Base-by-base conservation (phyloP, 2,888 invertebrate genomes). In the Epirrita christyi region DNA sequence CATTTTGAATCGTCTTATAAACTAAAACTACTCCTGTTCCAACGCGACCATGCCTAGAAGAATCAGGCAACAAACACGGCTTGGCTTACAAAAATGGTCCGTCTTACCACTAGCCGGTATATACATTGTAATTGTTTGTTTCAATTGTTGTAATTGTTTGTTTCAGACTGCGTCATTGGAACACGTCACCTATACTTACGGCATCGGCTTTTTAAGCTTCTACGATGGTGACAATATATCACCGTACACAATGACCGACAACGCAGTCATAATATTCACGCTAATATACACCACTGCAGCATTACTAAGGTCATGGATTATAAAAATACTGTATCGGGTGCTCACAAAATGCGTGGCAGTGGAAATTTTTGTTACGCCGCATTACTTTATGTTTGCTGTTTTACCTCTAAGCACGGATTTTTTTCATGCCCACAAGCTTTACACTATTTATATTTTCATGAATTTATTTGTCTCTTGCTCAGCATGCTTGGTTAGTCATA, bases 181-280 rank as follows among this genome's bases (percentile, higher is more conserved):
- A 15, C 72, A 79, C 9, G 69, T 82, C 0, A 61, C 73, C 0
- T 77, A 78, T 40, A 68, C 75, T 1, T 86, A 80, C 44, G 82
- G 86, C 0, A 76, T 88, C 43, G 89, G 89, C 1, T 73, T 81
- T 40, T 68, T 88, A 29, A 86, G 86, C 6, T 67, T 83, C 9
- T 82, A 83, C 50, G 88, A 89, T 63, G 84, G 83, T 49, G 81
- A 78, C 1, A 70, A 71, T 0, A 73, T 85, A 61, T 87, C 86
- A 0, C 74, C 85, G 0, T 82, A 67, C 48, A 85, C 78, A 0
- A 83, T 84, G 82, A 68, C 83, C 3, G 88, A 89, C 54, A 88
- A 82, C 14, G 83, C 86, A 2, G 76, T 83, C 1, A 62, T 88
- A 0, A 67, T 87, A 27, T 87, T 81, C 62, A 66, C 76, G 6